Percentiles rank a stretch among this genome's conserved stretches.
These are phyloP conservation scores for Apis dorsata DNA, from an alignment of 1,140 invertebrate species.

Conservation along the genomic window DNA sequence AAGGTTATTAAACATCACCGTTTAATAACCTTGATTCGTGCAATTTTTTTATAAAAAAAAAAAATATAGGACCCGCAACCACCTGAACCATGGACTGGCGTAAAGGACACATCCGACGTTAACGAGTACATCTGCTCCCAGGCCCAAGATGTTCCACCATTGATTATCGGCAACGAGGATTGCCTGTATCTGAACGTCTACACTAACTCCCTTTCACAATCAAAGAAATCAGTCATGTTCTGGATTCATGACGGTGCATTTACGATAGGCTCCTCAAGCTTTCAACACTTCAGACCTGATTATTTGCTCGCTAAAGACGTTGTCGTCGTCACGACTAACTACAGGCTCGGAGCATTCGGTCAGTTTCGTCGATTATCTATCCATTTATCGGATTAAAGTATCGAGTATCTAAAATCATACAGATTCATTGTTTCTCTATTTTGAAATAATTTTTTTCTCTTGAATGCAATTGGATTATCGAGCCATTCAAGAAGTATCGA, in stretches of 20 bases:
- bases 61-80: conserved; percentile 81
- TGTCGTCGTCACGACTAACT: conserved; percentile 82
- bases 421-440: too few relatives aligned
- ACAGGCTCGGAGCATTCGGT: conserved; percentile 81
- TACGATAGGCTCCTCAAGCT: conserved; percentile 76
- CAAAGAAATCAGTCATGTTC: conserved; percentile 76
- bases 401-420: too few relatives aligned
- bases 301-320: conserved; percentile 80
- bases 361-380: background rate
- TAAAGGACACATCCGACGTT: conserved; percentile 80
- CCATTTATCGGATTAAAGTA: too few relatives aligned
- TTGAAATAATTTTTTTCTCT: too few relatives aligned
- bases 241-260: conserved; percentile 84
- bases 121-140: conserved; percentile 79
- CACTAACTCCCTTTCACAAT: conserved; percentile 79
- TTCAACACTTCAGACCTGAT: conserved; percentile 75
- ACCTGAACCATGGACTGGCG: conserved; percentile 80
- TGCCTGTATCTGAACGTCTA: conserved; percentile 92
- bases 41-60: background rate
- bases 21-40: too few relatives aligned
- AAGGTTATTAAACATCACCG: too few relatives aligned
- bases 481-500: too few relatives aligned
- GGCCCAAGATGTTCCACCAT: conserved; percentile 27
- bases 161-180: conserved; percentile 82
- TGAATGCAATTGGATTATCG: too few relatives aligned